Conservation (phyloP, 2,113 vertebrate genomes). For the Lepisosteus osseus region DNA sequence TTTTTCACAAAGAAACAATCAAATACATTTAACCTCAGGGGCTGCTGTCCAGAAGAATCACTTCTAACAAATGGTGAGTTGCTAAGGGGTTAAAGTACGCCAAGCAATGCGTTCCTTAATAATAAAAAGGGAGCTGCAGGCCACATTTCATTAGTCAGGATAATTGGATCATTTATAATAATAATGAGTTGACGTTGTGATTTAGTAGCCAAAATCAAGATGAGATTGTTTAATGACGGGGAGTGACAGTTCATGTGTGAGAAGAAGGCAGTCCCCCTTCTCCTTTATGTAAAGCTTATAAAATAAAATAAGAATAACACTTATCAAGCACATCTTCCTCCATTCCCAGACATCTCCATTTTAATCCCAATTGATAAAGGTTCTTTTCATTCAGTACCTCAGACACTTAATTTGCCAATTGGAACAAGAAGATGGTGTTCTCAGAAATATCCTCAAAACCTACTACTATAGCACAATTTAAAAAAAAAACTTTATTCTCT, state of each 20-base stretch:
- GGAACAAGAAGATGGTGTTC: too few relatives aligned
- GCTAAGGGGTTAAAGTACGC: conserved; percentile 15
- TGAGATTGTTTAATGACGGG: conserved; percentile 17
- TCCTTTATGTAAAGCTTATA: neutral
- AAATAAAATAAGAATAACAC: too few relatives aligned
- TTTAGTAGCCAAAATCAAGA: conserved; percentile 15
- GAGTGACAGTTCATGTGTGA: too few relatives aligned
- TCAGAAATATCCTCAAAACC: too few relatives aligned
- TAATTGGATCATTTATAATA: conserved; percentile 26
- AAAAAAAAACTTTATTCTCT: too few relatives aligned
- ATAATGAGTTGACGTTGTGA: conserved; percentile 13
- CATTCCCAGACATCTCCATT: too few relatives aligned
- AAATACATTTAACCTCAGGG: conserved; percentile 11
- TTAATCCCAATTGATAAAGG: too few relatives aligned
- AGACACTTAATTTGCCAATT: too few relatives aligned
- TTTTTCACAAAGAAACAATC: neutral
- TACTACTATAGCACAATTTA: too few relatives aligned
- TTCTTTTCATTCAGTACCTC: too few relatives aligned
- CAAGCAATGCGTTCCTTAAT: conserved; percentile 2
- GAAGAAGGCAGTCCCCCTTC: neutral
- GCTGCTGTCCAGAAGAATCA: neutral
- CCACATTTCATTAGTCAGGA: conserved; percentile 21
- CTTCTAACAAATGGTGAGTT: neutral
- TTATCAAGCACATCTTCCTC: too few relatives aligned
- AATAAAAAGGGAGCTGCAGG: conserved; percentile 3